A percentile compares a stretch with the other conserved stretches of the same genome.
phyloP scores from a whole-genome alignment of 2,113 vertebrate species.

The Pica pica region DNA sequence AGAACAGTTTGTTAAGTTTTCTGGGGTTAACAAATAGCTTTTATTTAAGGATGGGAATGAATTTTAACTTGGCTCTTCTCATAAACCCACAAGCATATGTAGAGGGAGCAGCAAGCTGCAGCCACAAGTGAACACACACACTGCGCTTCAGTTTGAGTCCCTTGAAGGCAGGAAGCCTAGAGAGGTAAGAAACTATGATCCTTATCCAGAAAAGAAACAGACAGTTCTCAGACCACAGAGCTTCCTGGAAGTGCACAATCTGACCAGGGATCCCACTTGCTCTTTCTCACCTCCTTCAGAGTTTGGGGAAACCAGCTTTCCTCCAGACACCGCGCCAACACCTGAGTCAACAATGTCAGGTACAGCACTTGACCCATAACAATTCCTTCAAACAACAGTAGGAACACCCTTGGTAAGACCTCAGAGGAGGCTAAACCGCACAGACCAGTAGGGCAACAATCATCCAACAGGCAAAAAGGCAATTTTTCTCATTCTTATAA shows the following conservation, averaged over 20 bases:
- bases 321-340: neutral
- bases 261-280: neutral
- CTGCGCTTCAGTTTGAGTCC: neutral
- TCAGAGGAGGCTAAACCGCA: neutral
- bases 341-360: neutral
- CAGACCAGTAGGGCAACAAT: neutral
- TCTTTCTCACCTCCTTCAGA: neutral
- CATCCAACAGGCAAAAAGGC: neutral
- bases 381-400: neutral
- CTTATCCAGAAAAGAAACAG: neutral
- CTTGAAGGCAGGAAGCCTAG: neutral
- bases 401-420: neutral
- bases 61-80: neutral
- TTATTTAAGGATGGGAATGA: neutral
- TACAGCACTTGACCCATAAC: neutral
- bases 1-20: neutral
- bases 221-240: neutral
- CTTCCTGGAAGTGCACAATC: neutral
- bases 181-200: neutral
- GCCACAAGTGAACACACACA: neutral
- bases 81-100: neutral
- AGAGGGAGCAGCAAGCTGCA: neutral
- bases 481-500: neutral
- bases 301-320: neutral
- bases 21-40: neutral